phyloP scores from a whole-genome alignment of 1,140 invertebrate species.

The Halotydeus destructor region DNA sequence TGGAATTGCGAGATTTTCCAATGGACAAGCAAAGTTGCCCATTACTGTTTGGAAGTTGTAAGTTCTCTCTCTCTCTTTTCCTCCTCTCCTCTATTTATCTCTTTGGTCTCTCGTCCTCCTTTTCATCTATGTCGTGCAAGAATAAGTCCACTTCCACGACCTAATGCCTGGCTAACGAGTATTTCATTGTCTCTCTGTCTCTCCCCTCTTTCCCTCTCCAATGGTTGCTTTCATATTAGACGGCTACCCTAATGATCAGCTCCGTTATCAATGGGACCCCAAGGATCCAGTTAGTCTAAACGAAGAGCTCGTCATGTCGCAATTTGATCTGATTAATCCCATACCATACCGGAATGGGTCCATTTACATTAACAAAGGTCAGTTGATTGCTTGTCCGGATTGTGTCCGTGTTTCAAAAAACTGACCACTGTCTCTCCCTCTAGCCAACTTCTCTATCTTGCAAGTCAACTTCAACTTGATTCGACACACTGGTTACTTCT shows the following conservation, averaged over 20 bases:
- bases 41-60: constrained; percentile 27
- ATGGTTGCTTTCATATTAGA: constrained; percentile 22
- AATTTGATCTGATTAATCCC: constrained; percentile 26
- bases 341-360: constrained; percentile 23
- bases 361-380: constrained; percentile 21
- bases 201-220: too few relatives aligned
- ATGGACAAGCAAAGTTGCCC: constrained; percentile 28
- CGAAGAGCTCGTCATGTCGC: constrained; percentile 24
- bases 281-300: constrained; percentile 16
- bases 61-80: constrained; percentile 16
- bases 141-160: too few relatives aligned
- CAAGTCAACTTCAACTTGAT: constrained; percentile 29
- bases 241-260: constrained; percentile 23
- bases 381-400: constrained; percentile 9
- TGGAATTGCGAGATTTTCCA: constrained; percentile 30
- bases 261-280: constrained; percentile 25
- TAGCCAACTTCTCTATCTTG: constrained; percentile 24
- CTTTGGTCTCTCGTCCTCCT: too few relatives aligned
- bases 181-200: too few relatives aligned
- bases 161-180: too few relatives aligned
- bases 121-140: too few relatives aligned
- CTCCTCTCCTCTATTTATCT: too few relatives aligned
- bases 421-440: not conserved
- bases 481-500: constrained; percentile 30
- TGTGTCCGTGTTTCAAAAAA: not conserved